phyloP scores from a whole-genome alignment of 2,113 vertebrate species.

The Megaceryle maxima region DNA sequence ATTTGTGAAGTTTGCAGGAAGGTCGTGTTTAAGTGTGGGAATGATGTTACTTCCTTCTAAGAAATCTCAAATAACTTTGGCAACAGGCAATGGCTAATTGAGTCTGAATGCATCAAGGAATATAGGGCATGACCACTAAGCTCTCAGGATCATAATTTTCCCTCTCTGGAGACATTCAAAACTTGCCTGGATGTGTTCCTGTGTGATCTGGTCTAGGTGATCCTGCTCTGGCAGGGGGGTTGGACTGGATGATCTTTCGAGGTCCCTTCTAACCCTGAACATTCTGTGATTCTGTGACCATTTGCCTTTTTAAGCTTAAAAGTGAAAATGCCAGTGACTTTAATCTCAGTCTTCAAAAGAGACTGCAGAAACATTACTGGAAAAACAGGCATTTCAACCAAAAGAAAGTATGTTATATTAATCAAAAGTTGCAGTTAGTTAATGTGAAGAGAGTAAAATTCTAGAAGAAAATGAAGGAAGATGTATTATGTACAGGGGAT shows the following conservation, averaged over 20 bases:
- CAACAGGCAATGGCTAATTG: not conserved
- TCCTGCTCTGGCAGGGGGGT: too few species aligned
- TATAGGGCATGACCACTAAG: not conserved
- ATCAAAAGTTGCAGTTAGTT: not conserved
- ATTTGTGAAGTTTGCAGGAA: not conserved
- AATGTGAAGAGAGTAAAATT: not conserved
- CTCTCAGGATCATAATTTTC: not conserved
- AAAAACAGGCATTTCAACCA: not conserved
- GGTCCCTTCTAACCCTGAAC: too few species aligned
- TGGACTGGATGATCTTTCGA: too few species aligned
- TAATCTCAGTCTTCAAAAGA: not conserved
- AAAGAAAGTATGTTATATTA: not conserved
- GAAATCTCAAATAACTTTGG: not conserved
- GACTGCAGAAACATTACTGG: not conserved
- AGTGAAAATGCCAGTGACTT: not conserved
- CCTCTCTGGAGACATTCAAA: too few species aligned
- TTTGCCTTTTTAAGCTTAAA: not conserved
- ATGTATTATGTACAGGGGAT: not conserved
- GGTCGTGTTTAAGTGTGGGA: not conserved
- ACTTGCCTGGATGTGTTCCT: too few species aligned
- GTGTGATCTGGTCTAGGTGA: too few species aligned
- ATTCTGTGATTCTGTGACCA: too few species aligned
- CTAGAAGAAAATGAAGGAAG: not conserved
- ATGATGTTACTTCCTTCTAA: not conserved
- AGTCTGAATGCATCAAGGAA: not conserved